Evolutionary conservation across 2,888 invertebrate genomes (phyloP).

Genomic region (Synanthedon myopaeformis): DNA sequence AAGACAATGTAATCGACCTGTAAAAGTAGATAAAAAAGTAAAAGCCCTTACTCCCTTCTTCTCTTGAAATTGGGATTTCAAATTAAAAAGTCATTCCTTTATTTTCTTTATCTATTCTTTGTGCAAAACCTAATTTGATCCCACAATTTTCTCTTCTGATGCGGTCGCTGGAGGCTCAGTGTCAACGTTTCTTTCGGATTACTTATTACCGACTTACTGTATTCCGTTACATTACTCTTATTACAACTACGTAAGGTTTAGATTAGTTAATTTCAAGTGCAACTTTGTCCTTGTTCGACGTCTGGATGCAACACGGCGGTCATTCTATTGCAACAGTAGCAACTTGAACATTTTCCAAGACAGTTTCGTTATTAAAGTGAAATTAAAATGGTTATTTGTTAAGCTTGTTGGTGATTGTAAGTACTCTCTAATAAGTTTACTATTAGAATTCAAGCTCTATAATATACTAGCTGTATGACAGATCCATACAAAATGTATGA

Average conservation of each 20-base stretch:
- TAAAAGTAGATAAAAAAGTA: neutral
- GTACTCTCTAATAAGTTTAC: too few species aligned
- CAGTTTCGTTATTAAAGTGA: slow-evolving; percentile 46
- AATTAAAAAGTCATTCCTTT: slow-evolving; percentile 16
- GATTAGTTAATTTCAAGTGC: slow-evolving; percentile 8
- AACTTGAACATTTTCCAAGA: slow-evolving; percentile 51
- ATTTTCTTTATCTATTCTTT: slow-evolving; percentile 39
- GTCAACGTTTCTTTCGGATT: slow-evolving; percentile 63
- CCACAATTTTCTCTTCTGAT: slow-evolving; percentile 48
- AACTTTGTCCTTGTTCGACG: slow-evolving; percentile 17
- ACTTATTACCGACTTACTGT: slow-evolving; percentile 26
- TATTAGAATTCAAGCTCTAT: too few species aligned
- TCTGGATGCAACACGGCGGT: slow-evolving; percentile 42
- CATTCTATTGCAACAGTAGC: slow-evolving; percentile 41
- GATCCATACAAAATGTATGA: too few species aligned
- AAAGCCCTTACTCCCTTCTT: neutral
- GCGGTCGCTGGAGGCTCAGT: slow-evolving; percentile 46
- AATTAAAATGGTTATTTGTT: slow-evolving; percentile 40
- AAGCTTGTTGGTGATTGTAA: slow-evolving; percentile 13
- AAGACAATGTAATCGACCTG: too few species aligned
- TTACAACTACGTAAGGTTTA: slow-evolving; percentile 11
- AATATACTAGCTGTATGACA: too few species aligned
- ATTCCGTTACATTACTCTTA: slow-evolving; percentile 12
- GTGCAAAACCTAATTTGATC: slow-evolving; percentile 59
- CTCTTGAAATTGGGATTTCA: neutral